These are phyloP conservation scores for Dendroctonus valens DNA, from an alignment of 1,140 invertebrate species.

Conservation along the genomic window DNA sequence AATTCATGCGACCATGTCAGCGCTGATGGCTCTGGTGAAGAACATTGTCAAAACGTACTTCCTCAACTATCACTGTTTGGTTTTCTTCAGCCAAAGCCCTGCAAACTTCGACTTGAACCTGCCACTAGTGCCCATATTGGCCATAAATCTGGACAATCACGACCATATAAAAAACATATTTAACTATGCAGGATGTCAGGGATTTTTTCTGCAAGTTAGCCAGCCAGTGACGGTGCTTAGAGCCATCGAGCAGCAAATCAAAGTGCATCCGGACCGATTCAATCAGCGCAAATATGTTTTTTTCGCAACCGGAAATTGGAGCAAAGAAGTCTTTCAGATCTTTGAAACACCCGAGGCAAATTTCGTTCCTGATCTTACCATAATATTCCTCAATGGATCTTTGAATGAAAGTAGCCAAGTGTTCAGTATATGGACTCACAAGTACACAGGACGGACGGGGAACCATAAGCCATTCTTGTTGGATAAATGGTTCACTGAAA, in stretches of 20 bases:
- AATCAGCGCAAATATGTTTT: constrained; percentile 41
- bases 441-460: constrained; percentile 34
- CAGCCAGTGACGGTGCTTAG: constrained; percentile 26
- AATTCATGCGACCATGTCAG: too few species aligned
- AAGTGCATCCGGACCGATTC: constrained; percentile 34
- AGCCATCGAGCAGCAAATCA: constrained; percentile 37
- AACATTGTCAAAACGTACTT: too few species aligned
- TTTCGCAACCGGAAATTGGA: constrained; percentile 8
- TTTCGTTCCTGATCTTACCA: constrained; percentile 35
- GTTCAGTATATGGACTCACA: constrained; percentile 38
- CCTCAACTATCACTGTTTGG: too few species aligned
- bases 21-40: too few species aligned
- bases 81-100: too few species aligned
- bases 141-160: too few species aligned
- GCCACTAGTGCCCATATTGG: too few species aligned
- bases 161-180: constrained; percentile 26
- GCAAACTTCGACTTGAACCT: too few species aligned
- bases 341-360: constrained; percentile 30
- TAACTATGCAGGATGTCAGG: constrained; percentile 40
- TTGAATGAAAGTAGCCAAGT: constrained; percentile 2
- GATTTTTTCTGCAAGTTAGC: constrained; percentile 33
- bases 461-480: constrained; percentile 29
- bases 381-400: constrained; percentile 11
- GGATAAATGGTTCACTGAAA: constrained; percentile 40
- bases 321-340: constrained; percentile 27